Evolutionary conservation across 2,113 vertebrate genomes (phyloP).

Genomic region (Falco punctatus): DNA sequence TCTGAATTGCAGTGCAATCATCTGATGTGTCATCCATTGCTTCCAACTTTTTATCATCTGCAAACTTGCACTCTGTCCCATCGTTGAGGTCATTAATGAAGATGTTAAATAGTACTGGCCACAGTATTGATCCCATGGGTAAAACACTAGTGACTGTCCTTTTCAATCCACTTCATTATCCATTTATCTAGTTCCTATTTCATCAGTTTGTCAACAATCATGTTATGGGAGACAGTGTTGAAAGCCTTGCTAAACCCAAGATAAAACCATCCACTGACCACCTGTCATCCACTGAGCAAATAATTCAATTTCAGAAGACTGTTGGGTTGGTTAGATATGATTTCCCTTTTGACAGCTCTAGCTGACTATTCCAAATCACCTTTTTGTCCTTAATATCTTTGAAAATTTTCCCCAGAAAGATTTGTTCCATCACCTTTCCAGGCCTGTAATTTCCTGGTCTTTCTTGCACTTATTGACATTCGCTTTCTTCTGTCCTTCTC

Average conservation of each 20-base stretch:
- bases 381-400: too few species aligned
- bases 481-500: background rate
- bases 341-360: too few species aligned
- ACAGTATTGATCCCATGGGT: background rate
- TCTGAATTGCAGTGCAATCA: background rate
- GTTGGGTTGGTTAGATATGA: too few species aligned
- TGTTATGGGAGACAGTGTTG: background rate
- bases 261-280: background rate
- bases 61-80: background rate
- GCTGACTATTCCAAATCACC: too few species aligned
- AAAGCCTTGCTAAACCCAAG: background rate
- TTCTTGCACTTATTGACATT: background rate
- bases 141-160: background rate
- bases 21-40: background rate
- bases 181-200: background rate
- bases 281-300: background rate
- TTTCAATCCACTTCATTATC: background rate
- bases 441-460: background rate
- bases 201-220: background rate
- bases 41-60: background rate
- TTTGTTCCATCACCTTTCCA: background rate
- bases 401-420: too few species aligned
- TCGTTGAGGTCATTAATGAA: background rate
- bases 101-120: background rate
- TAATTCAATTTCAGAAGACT: background rate